These are phyloP conservation scores for Palythoa grandis DNA, from an alignment of 92 coral and sea anemone species.

Conservation along the genomic window DNA sequence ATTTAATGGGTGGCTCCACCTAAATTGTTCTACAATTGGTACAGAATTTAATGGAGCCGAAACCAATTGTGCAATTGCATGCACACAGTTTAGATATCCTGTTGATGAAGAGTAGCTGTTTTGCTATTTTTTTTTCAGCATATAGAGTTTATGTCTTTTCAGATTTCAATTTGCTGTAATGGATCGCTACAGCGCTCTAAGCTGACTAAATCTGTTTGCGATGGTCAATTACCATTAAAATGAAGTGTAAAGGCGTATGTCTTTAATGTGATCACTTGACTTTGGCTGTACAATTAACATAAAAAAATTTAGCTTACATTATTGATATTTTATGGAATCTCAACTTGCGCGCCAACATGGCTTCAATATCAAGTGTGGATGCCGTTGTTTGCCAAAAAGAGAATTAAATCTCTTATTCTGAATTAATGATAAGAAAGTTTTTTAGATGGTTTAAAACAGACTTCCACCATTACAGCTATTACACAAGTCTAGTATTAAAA, in stretches of 20 bases:
- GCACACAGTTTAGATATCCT: no score
- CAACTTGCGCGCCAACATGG: slow-evolving; percentile 1
- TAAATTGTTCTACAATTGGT: no score
- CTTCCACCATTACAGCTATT: background rate
- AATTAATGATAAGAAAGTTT: slow-evolving; percentile 7
- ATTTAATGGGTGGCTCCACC: no score
- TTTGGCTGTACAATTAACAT: background rate
- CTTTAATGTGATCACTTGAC: background rate
- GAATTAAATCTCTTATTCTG: background rate
- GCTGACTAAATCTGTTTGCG: background rate
- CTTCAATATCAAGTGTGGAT: background rate
- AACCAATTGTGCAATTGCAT: no score
- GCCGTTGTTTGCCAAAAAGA: background rate
- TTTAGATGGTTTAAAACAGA: background rate
- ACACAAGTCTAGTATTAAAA: background rate
- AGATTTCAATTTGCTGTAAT: background rate
- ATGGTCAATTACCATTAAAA: background rate
- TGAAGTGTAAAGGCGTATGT: background rate
- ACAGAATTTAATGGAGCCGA: no score
- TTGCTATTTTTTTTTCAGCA: no score
- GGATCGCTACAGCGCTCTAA: background rate
- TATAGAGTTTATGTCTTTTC: no score
- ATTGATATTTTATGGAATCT: background rate
- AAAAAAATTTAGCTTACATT: background rate
- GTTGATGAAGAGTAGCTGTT: no score